phyloP scores from a whole-genome alignment of 1,140 invertebrate species.

The Anadara kagoshimensis region DNA sequence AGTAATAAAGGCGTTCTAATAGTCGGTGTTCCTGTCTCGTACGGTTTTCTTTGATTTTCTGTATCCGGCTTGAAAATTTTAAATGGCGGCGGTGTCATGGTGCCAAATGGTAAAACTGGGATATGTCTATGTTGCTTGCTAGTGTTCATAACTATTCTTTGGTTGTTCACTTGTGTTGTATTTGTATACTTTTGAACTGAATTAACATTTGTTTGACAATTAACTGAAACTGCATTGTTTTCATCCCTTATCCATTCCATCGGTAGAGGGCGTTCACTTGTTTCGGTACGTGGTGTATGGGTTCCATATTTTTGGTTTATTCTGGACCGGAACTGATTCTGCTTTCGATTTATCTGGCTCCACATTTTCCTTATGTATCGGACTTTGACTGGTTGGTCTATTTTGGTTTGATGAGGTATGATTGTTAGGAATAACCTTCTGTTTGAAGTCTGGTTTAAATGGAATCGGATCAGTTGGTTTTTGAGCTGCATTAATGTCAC shows the following conservation, averaged over 20 bases:
- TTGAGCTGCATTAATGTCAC: not conserved
- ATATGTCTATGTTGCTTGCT: not conserved
- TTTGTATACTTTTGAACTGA: not conserved
- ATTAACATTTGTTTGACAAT: not conserved
- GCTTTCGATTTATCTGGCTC: not conserved
- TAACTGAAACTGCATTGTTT: not conserved
- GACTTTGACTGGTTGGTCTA: not conserved
- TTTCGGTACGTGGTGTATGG: conserved; percentile 32
- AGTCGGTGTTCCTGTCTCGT: not conserved
- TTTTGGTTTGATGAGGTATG: not conserved
- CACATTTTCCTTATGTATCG: not conserved
- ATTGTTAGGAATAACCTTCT: not conserved
- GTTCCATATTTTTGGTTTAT: conserved; percentile 39
- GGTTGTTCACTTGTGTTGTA: not conserved
- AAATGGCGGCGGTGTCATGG: not conserved
- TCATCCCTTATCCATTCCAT: not conserved
- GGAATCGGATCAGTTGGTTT: not conserved
- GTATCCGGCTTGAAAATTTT: not conserved
- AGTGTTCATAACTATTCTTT: not conserved
- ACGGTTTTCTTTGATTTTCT: not conserved
- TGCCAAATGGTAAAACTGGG: not conserved
- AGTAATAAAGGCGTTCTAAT: not conserved
- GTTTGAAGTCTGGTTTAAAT: not conserved
- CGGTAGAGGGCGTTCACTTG: conserved; percentile 12
- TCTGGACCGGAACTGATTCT: not conserved